A percentile compares a stretch with the other conserved stretches of the same genome.
phyloP scores from a whole-genome alignment of 2,113 vertebrate genomes.

The Prolemur simus region DNA sequence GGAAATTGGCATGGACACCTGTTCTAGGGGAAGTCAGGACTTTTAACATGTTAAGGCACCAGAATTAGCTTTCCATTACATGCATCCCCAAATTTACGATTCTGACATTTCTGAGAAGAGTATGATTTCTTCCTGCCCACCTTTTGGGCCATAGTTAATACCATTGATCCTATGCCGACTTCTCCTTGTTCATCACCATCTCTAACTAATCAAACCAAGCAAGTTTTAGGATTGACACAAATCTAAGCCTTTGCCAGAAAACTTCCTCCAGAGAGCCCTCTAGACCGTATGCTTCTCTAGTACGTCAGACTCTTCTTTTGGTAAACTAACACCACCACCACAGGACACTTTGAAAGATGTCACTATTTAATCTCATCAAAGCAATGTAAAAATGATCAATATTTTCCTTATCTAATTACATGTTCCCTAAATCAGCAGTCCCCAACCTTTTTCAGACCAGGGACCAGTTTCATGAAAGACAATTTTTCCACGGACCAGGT shows the following conservation, averaged over 20 bases:
- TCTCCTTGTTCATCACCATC: not conserved
- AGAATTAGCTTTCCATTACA: not conserved
- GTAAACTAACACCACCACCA: not conserved
- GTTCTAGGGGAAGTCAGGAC: not conserved
- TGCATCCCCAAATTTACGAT: not conserved
- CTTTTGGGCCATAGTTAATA: not conserved
- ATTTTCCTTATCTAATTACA: too few relatives aligned
- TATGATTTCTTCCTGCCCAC: not conserved
- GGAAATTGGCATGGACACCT: not conserved
- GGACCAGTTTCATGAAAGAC: too few relatives aligned
- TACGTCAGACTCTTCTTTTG: not conserved
- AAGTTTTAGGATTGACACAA: not conserved
- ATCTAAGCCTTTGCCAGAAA: not conserved
- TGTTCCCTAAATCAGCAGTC: too few relatives aligned
- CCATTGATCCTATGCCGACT: fast-evolving
- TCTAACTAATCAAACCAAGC: not conserved
- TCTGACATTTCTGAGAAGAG: not conserved
- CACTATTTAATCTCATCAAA: not conserved
- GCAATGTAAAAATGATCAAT: not conserved
- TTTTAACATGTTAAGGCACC: not conserved
- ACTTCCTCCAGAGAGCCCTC: not conserved
- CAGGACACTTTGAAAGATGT: not conserved
- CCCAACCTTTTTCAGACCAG: too few relatives aligned
- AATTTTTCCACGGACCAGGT: too few relatives aligned
- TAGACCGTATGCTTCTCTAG: not conserved